phyloP scores from a whole-genome alignment of 2,113 vertebrate species.

The Capra hircus region DNA sequence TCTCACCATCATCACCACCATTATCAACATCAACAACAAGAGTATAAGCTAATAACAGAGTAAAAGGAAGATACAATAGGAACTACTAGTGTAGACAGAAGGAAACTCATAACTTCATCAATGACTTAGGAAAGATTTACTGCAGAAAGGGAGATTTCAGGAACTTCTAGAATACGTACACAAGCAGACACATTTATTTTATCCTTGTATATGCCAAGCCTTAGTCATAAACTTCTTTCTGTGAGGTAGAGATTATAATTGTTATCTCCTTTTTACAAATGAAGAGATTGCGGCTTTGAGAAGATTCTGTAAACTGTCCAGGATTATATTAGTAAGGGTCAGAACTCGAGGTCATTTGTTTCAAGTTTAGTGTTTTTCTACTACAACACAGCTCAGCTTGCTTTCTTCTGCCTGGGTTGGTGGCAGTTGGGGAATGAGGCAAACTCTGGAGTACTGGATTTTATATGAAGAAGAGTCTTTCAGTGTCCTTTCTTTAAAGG shows the following conservation, averaged over 20 bases:
- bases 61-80: not conserved
- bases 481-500: constrained; percentile 12
- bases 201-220: not conserved
- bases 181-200: not conserved
- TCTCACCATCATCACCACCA: not conserved
- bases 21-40: not conserved
- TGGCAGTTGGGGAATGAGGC: not conserved
- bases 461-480: not conserved
- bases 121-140: not conserved
- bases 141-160: constrained; percentile 1
- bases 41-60: not conserved
- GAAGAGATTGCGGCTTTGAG: not conserved
- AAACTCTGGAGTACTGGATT: not conserved
- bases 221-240: not conserved
- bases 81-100: not conserved
- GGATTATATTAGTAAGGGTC: not conserved
- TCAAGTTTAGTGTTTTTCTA: not conserved
- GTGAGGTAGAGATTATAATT: not conserved
- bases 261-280: not conserved
- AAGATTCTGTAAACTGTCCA: not conserved
- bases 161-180: not conserved
- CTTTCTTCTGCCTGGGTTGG: not conserved
- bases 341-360: not conserved
- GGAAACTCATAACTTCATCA: not conserved
- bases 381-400: not conserved